phyloP scores from a whole-genome alignment of 2,113 vertebrate genomes.

The Amazona guildingii region DNA sequence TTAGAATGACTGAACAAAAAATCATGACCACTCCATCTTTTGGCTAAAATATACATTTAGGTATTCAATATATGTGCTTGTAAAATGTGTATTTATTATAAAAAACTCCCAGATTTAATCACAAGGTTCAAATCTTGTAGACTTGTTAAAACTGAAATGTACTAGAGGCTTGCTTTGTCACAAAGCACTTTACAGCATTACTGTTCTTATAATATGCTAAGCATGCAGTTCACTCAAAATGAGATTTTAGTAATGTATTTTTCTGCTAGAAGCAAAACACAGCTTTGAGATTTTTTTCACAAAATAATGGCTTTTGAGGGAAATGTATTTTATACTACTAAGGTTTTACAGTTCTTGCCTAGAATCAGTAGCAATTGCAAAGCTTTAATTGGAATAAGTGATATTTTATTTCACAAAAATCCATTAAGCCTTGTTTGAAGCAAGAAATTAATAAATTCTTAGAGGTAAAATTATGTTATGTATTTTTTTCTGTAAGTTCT shows the following conservation, averaged over 20 bases:
- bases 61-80: not conserved
- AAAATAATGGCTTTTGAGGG: conserved; percentile 4
- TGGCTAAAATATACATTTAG: not conserved
- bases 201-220: not conserved
- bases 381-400: conserved; percentile 47
- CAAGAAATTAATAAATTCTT: conserved; percentile 18
- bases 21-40: accelerated
- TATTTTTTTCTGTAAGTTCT: conserved; percentile 18
- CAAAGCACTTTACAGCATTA: not conserved
- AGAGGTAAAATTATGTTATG: conserved; percentile 13
- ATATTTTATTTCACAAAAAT: conserved; percentile 27
- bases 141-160: not conserved
- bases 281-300: not conserved
- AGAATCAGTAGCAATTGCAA: not conserved
- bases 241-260: not conserved
- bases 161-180: not conserved
- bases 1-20: not conserved
- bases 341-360: not conserved
- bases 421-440: conserved; percentile 38
- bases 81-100: not conserved
- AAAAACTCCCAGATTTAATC: not conserved
- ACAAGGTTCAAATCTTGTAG: not conserved
- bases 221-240: not conserved
- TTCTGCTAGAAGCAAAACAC: not conserved
- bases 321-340: not conserved